phyloP scores from a whole-genome alignment of 2,797 vertebrate species.

The Dallia pectoralis region DNA sequence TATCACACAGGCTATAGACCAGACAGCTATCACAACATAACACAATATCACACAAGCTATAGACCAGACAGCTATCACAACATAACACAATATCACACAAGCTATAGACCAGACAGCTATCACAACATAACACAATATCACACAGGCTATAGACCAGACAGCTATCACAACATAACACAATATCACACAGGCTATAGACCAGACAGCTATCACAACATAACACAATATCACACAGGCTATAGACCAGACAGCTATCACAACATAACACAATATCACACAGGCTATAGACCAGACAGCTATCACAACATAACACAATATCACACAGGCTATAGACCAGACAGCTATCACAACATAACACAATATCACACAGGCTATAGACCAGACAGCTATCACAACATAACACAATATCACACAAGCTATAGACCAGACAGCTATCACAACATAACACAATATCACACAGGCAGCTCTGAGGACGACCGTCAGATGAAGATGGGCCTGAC shows the following conservation, averaged over 20 bases:
- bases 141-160: not conserved
- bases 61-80: constrained; percentile 1
- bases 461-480: constrained; percentile 1
- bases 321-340: too few species aligned
- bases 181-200: too few species aligned
- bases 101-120: constrained; percentile 1
- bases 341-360: not conserved
- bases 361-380: not conserved
- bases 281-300: too few species aligned
- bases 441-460: not conserved
- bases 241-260: not conserved
- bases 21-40: not conserved
- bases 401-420: constrained; percentile 14
- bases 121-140: constrained; percentile 18
- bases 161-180: too few species aligned
- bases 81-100: constrained; percentile 1
- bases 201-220: constrained; percentile 9
- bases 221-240: not conserved
- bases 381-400: too few species aligned
- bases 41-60: not conserved
- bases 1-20: not conserved
- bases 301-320: not conserved
- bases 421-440: too few species aligned
- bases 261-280: constrained; percentile 2
- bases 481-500: constrained; percentile 7